These are phyloP conservation scores for Barbus barbus DNA, from an alignment of 2,113 vertebrate genomes.

Conservation along the genomic window DNA sequence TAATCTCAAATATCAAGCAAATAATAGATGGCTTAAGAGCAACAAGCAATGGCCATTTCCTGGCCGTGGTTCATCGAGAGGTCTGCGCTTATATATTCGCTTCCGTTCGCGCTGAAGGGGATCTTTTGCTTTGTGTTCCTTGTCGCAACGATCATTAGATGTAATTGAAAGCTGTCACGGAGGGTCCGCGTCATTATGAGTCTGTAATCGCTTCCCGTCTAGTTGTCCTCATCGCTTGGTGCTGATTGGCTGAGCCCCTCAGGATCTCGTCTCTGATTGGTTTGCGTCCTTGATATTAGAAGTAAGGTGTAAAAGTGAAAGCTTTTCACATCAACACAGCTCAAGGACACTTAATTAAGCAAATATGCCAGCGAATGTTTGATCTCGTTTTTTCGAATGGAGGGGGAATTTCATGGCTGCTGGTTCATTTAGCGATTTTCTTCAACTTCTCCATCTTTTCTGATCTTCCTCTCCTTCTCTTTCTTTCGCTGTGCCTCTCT, in stretches of 20 bases:
- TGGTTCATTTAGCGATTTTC: constrained; percentile 69
- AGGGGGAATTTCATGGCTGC: constrained; percentile 65
- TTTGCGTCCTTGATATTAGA: constrained; percentile 47
- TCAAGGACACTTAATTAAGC: constrained; percentile 66
- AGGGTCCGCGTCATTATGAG: constrained; percentile 70
- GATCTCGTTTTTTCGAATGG: constrained; percentile 64
- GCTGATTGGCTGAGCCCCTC: constrained; percentile 57
- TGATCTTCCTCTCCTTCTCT: constrained; percentile 41
- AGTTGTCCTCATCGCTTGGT: constrained; percentile 50
- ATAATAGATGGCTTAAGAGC: constrained; percentile 59
- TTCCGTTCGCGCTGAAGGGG: constrained; percentile 34
- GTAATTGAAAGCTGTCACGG: constrained; percentile 69
- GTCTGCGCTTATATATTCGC: constrained; percentile 53
- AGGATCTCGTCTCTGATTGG: constrained; percentile 32
- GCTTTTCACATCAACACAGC: constrained; percentile 60
- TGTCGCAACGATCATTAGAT: constrained; percentile 65
- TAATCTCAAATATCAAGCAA: constrained; percentile 62
- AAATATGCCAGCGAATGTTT: constrained; percentile 66
- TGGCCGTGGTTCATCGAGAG: constrained; percentile 27
- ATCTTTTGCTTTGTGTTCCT: constrained; percentile 65
- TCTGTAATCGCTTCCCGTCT: constrained; percentile 53
- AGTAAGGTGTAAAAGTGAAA: constrained; percentile 59
- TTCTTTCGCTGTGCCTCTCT: constrained; percentile 39
- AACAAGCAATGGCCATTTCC: constrained; percentile 36
- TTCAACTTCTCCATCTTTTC: constrained; percentile 57